Percentiles rank a stretch among this genome's conserved stretches.
Conservation (phyloP, 2,888 invertebrate genomes). For the Ectobius pallidus region DNA sequence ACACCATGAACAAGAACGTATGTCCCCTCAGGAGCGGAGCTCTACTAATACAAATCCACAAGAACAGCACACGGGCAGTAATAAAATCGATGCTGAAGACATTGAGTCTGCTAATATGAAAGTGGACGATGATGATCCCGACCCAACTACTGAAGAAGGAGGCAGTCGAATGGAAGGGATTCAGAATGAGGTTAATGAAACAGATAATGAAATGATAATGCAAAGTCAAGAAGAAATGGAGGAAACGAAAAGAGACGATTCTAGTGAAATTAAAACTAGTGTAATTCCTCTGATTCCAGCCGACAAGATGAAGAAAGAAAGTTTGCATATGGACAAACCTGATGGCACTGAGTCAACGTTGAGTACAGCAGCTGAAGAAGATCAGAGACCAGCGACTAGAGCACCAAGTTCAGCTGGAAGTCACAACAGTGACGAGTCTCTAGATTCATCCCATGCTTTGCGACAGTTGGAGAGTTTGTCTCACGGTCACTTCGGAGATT, state of each 20-base stretch:
- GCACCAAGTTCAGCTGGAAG: conserved; percentile 62
- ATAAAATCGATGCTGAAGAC: conserved; percentile 40
- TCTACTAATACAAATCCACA: no score
- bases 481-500: conserved; percentile 72
- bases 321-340: conserved; percentile 39
- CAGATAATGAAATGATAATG: conserved; percentile 43
- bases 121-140: conserved; percentile 26
- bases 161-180: conserved; percentile 2
- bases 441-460: conserved; percentile 72
- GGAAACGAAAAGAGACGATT: conserved; percentile 35
- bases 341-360: conserved; percentile 36
- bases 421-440: conserved; percentile 64
- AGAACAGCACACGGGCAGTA: conserved; percentile 49
- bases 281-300: conserved; percentile 28
- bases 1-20: conserved; percentile 23
- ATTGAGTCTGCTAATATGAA: conserved; percentile 30
- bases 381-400: conserved; percentile 42
- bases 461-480: conserved; percentile 80
- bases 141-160: conserved; percentile 28
- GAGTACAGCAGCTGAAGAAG: conserved; percentile 31
- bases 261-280: conserved; percentile 20
- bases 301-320: conserved; percentile 31
- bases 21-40: conserved; percentile 31
- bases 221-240: conserved; percentile 42
- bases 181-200: conserved; percentile 21